Conservation (phyloP, 2,888 invertebrate species). For the Ichneumoninae sp. region DNA sequence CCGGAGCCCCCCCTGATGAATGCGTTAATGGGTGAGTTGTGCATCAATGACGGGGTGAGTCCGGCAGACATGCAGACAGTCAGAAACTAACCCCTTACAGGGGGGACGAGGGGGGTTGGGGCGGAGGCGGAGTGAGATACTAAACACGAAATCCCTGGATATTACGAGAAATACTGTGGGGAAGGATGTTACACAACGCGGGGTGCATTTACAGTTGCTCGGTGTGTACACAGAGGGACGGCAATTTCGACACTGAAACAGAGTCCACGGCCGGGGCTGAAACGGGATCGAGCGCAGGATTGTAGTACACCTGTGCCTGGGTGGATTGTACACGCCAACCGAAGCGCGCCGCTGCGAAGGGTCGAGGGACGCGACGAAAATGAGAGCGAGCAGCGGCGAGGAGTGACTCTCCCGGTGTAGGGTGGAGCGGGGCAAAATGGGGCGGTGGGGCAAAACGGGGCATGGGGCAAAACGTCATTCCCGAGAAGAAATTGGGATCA, state of each 20-base stretch:
- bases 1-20: conserved; percentile 30
- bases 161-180: conserved; percentile 70
- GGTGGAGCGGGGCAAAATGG: too few species aligned
- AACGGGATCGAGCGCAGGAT: conserved; percentile 10
- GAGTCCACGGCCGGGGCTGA: conserved; percentile 23
- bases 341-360: conserved; percentile 44
- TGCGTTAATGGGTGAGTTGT: conserved; percentile 61
- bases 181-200: conserved; percentile 52
- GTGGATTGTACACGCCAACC: conserved; percentile 61
- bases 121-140: conserved; percentile 53
- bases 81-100: conserved; percentile 36
- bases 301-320: conserved; percentile 59
- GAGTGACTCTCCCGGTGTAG: background rate
- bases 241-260: conserved; percentile 66
- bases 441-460: too few species aligned
- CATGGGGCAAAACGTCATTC: too few species aligned
- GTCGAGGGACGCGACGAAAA: conserved; percentile 44
- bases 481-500: too few species aligned
- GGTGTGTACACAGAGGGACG: conserved; percentile 63
- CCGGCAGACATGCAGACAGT: conserved; percentile 12
- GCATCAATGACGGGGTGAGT: conserved; percentile 42
- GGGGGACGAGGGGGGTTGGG: conserved; percentile 44
- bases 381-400: conserved; percentile 42
- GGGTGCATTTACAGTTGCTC: conserved; percentile 68
- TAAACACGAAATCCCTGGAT: conserved; percentile 76